Evolutionary conservation across 2,888 invertebrate genomes (phyloP), one percentile per base, ranked within the genome.

Genomic region (Habroteleia sp.): DNA sequence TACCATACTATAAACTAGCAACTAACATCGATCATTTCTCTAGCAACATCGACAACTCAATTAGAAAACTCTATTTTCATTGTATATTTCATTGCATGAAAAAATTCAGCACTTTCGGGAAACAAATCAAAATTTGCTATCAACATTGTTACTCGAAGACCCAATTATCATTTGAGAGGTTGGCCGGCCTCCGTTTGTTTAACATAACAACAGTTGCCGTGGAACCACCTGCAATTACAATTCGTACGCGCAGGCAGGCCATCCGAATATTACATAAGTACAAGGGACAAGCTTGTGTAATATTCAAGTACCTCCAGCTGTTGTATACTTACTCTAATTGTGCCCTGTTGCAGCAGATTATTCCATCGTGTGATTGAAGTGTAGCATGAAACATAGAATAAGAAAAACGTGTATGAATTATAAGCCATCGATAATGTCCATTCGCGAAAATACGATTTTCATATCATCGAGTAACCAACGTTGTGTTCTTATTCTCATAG

Each of bases 371-470:
- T 79, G 75, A 76, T 76, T 79, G 76, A 76, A 82, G 83, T 79
- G 79, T 86, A 80, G 90, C 90, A 91, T 91, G 90, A 80, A 91
- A 91, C 89, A 88, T 89, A 88, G 60, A 82, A 84, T 84, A 87
- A 81, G 79, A 74, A 76, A 83, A 72, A 46, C 31, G 71, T 62
- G 54, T 71, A 65, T 75, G 33, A 75, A 48, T 63, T n/a, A 69
- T 52, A 60, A 69, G 37, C 44, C 54, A 44, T 71, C 44, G 56
- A 58, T 17, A 14, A 44, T 31, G 50, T 48, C 14, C 6, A 8
- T 17, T 17, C 11, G 39, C 27, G 42, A 27, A 42, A 35, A 31
- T 42, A 60, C 37, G 44, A 31, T 35, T 52, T 25, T 58, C 60
- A 33, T 60, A 66, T 65, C 52, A 39, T 39, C 25, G n/a, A 8